Evolutionary conservation across 2,113 vertebrate species (phyloP).

Genomic region (Semnornis frantzii): DNA sequence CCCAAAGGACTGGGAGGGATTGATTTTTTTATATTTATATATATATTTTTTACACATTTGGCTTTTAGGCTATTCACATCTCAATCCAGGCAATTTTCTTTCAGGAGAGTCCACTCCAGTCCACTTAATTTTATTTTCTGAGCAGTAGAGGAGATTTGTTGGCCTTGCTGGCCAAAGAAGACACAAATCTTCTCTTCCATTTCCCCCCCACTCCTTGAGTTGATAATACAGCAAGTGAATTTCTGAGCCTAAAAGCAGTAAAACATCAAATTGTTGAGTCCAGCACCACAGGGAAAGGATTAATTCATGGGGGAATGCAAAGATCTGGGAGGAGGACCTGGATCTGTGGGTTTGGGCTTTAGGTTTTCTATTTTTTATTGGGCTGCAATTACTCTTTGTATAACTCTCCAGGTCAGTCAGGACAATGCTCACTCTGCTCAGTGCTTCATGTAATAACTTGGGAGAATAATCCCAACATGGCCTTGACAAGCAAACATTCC

Average conservation of each 20-base stretch:
- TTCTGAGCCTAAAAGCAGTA: slow-evolving; percentile 28
- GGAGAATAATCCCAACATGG: not conserved
- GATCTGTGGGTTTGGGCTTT: not conserved
- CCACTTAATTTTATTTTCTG: slow-evolving; percentile 77
- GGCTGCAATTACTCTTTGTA: not conserved
- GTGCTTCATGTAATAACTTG: not conserved
- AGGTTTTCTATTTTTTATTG: not conserved
- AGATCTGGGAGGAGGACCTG: not conserved
- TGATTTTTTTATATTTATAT: slow-evolving; percentile 51
- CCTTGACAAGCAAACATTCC: not conserved
- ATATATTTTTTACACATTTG: not conserved
- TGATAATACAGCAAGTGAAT: slow-evolving; percentile 30
- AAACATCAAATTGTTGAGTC: slow-evolving; percentile 40
- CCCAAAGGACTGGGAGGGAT: slow-evolving; percentile 65
- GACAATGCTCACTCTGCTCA: not conserved
- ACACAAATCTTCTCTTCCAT: slow-evolving; percentile 47
- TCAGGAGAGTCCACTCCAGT: slow-evolving; percentile 57
- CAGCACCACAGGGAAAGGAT: not conserved
- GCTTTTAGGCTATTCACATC: slow-evolving; percentile 69
- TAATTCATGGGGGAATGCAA: not conserved
- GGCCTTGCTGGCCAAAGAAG: slow-evolving; percentile 62
- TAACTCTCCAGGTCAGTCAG: not conserved
- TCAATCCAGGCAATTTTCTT: slow-evolving; percentile 77
- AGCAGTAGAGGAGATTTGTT: slow-evolving; percentile 69
- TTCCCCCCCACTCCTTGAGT: not conserved